phyloP scores from a whole-genome alignment of 2,888 invertebrate genomes.

The Crocallis elinguaria region DNA sequence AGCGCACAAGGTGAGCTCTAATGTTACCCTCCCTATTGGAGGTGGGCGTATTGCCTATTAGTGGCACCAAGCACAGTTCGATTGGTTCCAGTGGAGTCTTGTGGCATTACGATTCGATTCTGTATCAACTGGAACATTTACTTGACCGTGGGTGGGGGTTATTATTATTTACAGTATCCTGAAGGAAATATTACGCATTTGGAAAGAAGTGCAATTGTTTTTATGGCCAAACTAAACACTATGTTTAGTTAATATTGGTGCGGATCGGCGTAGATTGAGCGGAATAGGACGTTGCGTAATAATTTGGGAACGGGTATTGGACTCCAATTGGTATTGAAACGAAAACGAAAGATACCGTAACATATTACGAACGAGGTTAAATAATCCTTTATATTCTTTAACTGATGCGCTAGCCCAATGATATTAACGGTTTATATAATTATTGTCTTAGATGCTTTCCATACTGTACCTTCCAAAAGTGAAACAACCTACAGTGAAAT shows the following conservation, averaged over 20 bases:
- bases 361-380: too few relatives aligned
- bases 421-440: neutral
- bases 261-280: neutral
- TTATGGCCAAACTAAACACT: neutral
- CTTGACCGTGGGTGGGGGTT: slow-evolving; percentile 63
- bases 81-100: slow-evolving; percentile 68
- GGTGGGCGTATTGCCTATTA: slow-evolving; percentile 84
- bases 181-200: slow-evolving; percentile 28
- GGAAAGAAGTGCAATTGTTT: slow-evolving; percentile 11
- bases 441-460: neutral
- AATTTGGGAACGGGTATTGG: neutral
- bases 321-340: too few relatives aligned
- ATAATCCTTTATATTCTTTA: too few relatives aligned
- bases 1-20: slow-evolving; percentile 84
- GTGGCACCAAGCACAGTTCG: slow-evolving; percentile 82
- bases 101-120: slow-evolving; percentile 64
- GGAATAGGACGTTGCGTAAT: neutral
- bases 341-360: too few relatives aligned
- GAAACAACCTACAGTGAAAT: neutral
- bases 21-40: slow-evolving; percentile 84
- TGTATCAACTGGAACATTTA: slow-evolving; percentile 45
- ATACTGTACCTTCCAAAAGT: neutral
- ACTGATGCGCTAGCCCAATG: neutral
- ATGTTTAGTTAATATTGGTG: neutral
- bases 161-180: slow-evolving; percentile 40